Percentiles rank a stretch among this genome's conserved stretches.
Evolutionary conservation across 2,888 invertebrate species (phyloP).

Genomic region (Drosophila anceps): DNA sequence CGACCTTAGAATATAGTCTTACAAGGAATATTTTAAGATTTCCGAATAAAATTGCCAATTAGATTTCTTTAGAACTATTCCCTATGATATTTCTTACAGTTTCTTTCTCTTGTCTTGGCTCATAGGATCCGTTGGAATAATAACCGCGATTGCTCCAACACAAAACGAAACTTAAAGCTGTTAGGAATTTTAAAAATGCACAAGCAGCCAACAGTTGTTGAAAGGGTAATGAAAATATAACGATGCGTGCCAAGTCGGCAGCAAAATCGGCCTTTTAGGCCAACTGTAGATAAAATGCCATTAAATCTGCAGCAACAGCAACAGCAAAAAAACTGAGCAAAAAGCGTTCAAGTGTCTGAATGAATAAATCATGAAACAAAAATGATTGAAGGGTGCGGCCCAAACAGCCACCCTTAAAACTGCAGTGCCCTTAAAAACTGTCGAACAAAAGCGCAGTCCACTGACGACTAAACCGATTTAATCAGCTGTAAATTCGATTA

Average conservation of each 20-base stretch:
- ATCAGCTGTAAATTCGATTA: slow-evolving; percentile 66
- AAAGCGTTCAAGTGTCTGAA: slow-evolving; percentile 56
- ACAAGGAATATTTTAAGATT: not conserved
- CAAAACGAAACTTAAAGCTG: slow-evolving; percentile 39
- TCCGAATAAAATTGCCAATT: not conserved
- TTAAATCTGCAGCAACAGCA: slow-evolving; percentile 60
- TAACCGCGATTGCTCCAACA: slow-evolving; percentile 13
- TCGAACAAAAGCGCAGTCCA: slow-evolving; percentile 26
- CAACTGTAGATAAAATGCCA: slow-evolving; percentile 52
- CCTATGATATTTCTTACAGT: too few species aligned
- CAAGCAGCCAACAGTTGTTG: slow-evolving; percentile 19
- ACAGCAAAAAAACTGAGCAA: slow-evolving; percentile 44
- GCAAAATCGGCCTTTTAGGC: slow-evolving; percentile 11
- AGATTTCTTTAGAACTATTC: not conserved
- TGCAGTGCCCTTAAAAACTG: slow-evolving; percentile 24
- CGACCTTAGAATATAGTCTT: not conserved
- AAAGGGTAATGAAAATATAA: slow-evolving; percentile 25
- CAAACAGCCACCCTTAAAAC: slow-evolving; percentile 11
- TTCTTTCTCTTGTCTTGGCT: too few species aligned
- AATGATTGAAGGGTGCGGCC: slow-evolving; percentile 53
- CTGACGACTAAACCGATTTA: slow-evolving; percentile 34
- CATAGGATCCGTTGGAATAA: slow-evolving; percentile 7
- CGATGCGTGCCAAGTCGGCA: slow-evolving; percentile 7
- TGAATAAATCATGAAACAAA: slow-evolving; percentile 73
- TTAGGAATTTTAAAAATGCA: slow-evolving; percentile 23